Base-by-base conservation (phyloP, 2,113 vertebrate genomes). In the Ploceus nigricollis region DNA sequence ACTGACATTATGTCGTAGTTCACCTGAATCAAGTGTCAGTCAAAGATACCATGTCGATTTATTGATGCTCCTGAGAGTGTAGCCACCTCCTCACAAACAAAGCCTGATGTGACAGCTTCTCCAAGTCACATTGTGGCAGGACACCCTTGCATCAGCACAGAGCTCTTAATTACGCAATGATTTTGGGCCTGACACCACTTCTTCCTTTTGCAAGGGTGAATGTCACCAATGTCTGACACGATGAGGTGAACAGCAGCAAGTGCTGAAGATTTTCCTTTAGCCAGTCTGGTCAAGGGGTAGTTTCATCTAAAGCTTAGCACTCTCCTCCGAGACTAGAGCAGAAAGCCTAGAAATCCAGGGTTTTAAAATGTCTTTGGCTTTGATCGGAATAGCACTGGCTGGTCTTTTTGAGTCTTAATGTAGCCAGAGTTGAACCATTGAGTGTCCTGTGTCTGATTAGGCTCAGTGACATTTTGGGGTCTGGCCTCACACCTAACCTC, bases 41-140 rank as follows among this genome's bases (percentile, higher is more conserved):
- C 39, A 64, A 42, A 91, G 57, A 9, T 58, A 39, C 10, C 42
- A 48, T 27, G 73, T 56, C 31, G 14, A 66, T 57, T 44, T 71
- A 53, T 30, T 79, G 40, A 30, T 82, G 37, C 70, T 25, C 5
- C 27, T 51, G 60, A 60, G 61, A 42, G 33, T 11, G 24, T 44
- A 78, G 50, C 44, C 53, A 35, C 18, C 14, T 88, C 45, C 60
- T 78, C 65, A 39, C 51, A 65, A 61, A 21, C 14, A 33, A 31
- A 54, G 47, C 31, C 40, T 64, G 45, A 18, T 56, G 24, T 82
- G 50, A 47, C 50, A 82, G 30, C 17, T 83, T 61, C 35, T 83
- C 22, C 51, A 82, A 68, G 45, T 70, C 40, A 61, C 56, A 30
- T 31, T 9, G 8, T 21, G 10, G 15, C 0, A 0, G 3, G 6